These are phyloP conservation scores for Geotrypetes seraphini DNA, from an alignment of 2,797 vertebrate genomes.

Conservation along the genomic window DNA sequence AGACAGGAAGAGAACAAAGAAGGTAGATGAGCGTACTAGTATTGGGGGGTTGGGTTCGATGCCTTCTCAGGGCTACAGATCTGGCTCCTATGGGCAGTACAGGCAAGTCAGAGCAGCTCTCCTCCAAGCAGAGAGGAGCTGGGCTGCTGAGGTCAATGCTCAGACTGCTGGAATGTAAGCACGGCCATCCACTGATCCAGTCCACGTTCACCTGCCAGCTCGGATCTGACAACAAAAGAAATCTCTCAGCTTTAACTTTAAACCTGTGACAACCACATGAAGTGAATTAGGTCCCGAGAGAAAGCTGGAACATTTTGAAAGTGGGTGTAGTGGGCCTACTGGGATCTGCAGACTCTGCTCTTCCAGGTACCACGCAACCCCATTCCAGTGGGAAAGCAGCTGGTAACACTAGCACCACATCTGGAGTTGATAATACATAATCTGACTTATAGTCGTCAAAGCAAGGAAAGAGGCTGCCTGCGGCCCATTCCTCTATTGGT, in stretches of 20 bases:
- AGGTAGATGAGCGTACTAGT: too few relatives aligned
- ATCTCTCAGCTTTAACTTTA: neutral
- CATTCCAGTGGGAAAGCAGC: neutral
- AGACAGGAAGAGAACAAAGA: too few relatives aligned
- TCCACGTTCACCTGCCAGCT: neutral
- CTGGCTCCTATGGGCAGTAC: too few relatives aligned
- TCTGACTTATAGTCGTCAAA: neutral
- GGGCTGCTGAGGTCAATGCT: neutral
- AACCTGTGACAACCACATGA: neutral
- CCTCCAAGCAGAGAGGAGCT: accelerated
- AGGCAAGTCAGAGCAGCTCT: too few relatives aligned
- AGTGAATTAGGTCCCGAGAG: too few relatives aligned
- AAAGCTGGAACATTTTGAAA: too few relatives aligned
- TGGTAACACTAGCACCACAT: slow-evolving; percentile 8
- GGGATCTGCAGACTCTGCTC: neutral
- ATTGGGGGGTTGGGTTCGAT: too few relatives aligned
- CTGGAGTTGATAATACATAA: slow-evolving; percentile 21
- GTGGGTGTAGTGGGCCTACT: too few relatives aligned
- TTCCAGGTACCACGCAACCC: neutral
- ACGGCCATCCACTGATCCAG: too few relatives aligned
- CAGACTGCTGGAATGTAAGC: neutral
- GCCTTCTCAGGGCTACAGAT: too few relatives aligned
- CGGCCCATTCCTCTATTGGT: too few relatives aligned
- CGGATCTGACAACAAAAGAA: neutral
- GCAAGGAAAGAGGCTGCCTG: too few relatives aligned